phyloP scores from a whole-genome alignment of 2,113 vertebrate species.

The Tachysurus fulvidraco region DNA sequence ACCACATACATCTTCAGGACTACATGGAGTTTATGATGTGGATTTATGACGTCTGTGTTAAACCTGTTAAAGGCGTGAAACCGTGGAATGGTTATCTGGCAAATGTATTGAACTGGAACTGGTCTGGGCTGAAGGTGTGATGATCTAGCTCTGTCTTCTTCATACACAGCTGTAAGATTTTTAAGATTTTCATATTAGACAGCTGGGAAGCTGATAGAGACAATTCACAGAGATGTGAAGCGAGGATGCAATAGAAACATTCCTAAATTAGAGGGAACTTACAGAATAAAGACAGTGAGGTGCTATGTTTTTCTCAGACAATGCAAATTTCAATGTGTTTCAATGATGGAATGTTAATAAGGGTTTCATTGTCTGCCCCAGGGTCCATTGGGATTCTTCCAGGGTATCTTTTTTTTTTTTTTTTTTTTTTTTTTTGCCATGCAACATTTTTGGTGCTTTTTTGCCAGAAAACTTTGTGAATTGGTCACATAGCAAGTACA shows the following conservation, averaged over 20 bases:
- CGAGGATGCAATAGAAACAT: background rate
- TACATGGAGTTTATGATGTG: slow-evolving; percentile 25
- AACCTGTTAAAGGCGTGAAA: slow-evolving; percentile 30
- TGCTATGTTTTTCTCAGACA: background rate
- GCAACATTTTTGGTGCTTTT: too few species aligned
- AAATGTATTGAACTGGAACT: slow-evolving; percentile 6
- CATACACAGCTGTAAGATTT: background rate
- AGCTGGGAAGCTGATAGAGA: background rate
- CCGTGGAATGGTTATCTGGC: background rate
- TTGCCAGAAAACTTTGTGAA: too few species aligned
- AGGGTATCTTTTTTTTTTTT: background rate
- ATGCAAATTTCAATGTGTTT: background rate
- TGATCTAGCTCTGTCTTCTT: background rate
- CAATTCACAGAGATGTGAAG: too few species aligned
- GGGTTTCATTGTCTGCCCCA: background rate
- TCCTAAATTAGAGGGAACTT: background rate
- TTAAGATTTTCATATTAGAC: background rate
- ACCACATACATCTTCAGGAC: slow-evolving; percentile 5
- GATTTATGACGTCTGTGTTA: slow-evolving; percentile 15
- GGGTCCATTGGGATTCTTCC: background rate
- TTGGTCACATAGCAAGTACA: too few species aligned
- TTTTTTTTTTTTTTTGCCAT: too few species aligned
- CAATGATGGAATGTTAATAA: background rate
- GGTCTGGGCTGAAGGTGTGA: background rate
- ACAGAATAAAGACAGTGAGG: background rate